A percentile compares a stretch with the other conserved stretches of the same genome.
These are phyloP conservation scores for Acrocephalus kingi DNA, from an alignment of 2,113 vertebrate species.

Conservation along the genomic window DNA sequence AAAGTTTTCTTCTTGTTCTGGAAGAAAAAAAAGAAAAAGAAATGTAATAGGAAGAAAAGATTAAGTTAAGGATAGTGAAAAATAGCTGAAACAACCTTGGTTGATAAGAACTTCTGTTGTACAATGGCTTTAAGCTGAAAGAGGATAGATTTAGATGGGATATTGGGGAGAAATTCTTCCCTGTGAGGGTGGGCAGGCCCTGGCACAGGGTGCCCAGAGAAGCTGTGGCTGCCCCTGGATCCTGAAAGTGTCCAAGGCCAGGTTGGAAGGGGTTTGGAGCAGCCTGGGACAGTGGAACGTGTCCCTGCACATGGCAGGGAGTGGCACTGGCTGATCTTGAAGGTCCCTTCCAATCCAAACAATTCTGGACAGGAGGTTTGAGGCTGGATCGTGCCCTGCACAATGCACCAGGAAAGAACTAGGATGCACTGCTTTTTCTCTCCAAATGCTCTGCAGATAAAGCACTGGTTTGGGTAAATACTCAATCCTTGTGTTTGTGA, in stretches of 20 bases:
- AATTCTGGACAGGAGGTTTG: background rate
- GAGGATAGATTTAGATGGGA: background rate
- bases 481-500: background rate
- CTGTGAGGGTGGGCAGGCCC: background rate
- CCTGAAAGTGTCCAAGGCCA: background rate
- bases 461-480: background rate
- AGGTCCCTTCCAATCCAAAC: background rate
- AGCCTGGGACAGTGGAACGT: rapidly evolving
- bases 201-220: background rate
- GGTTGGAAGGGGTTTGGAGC: rapidly evolving
- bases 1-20: slow-evolving; percentile 98
- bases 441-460: background rate
- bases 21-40: slow-evolving; percentile 44
- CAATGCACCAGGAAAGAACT: background rate
- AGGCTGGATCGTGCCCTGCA: background rate
- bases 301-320: background rate
- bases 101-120: background rate
- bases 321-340: rapidly evolving
- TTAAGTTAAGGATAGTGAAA: background rate
- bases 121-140: background rate
- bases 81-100: background rate
- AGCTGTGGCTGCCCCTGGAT: background rate
- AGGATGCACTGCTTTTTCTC: background rate
- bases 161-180: rapidly evolving
- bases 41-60: background rate